These are phyloP conservation scores for Chelmon rostratus DNA, from an alignment of 2,797 vertebrate species.

Conservation along the genomic window DNA sequence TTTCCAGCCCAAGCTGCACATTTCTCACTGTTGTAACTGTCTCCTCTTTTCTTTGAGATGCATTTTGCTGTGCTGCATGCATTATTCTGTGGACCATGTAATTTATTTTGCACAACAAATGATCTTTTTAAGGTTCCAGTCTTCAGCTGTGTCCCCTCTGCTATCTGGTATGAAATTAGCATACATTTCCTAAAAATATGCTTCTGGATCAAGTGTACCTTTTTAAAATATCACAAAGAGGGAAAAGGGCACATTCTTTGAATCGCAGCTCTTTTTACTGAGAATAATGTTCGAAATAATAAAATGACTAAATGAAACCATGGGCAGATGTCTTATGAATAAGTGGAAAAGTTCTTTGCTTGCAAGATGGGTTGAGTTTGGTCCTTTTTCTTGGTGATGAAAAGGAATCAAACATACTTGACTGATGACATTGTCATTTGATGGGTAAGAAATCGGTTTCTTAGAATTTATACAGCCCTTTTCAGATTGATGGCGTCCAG, in stretches of 20 bases:
- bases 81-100: slow-evolving; percentile 45
- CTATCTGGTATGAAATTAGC: slow-evolving; percentile 53
- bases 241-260: slow-evolving; percentile 14
- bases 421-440: not conserved
- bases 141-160: slow-evolving; percentile 26
- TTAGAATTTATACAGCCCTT: not conserved
- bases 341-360: not conserved
- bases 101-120: slow-evolving; percentile 62
- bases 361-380: not conserved
- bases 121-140: slow-evolving; percentile 43
- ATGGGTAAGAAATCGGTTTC: not conserved
- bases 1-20: slow-evolving; percentile 29
- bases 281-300: slow-evolving; percentile 10
- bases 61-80: slow-evolving; percentile 44
- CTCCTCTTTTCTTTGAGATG: slow-evolving; percentile 51
- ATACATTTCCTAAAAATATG: slow-evolving; percentile 45
- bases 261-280: not conserved
- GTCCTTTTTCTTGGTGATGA: not conserved
- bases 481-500: not conserved
- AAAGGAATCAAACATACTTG: not conserved
- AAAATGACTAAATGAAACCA: slow-evolving; percentile 31
- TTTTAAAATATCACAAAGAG: slow-evolving; percentile 34
- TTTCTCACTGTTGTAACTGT: slow-evolving; percentile 42
- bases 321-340: slow-evolving; percentile 2
- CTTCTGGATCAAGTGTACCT: slow-evolving; percentile 7